Evolutionary conservation across 1,140 invertebrate species (phyloP).

Genomic region (Drosophila sucinea): DNA sequence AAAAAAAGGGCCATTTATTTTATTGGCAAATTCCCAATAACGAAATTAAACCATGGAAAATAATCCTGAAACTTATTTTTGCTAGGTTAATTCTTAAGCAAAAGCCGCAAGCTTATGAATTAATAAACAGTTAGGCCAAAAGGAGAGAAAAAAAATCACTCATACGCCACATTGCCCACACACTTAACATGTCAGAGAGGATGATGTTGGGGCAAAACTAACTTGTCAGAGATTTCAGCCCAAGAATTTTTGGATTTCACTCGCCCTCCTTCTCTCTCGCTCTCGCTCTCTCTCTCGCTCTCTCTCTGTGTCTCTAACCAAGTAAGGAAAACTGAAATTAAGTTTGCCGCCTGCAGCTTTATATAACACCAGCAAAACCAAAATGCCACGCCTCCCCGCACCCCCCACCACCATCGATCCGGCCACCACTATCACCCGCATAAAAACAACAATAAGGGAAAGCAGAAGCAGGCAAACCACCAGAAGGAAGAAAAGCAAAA

Average conservation of each 20-base stretch:
- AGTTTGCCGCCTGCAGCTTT: conserved; percentile 76
- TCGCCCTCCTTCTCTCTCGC: conserved; percentile 14
- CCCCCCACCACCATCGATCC: neutral
- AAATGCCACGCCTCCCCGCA: conserved; percentile 13
- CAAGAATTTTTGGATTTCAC: conserved; percentile 13
- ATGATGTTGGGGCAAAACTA: conserved; percentile 35
- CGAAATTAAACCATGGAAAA: neutral
- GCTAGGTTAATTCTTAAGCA: conserved; percentile 49
- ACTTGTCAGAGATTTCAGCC: conserved; percentile 50
- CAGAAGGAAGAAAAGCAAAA: conserved; percentile 41
- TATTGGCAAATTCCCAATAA: too few relatives aligned
- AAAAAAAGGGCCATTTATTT: too few relatives aligned
- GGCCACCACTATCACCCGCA: conserved; percentile 21
- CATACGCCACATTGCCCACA: conserved; percentile 40
- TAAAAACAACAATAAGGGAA: conserved; percentile 47
- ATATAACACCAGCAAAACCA: conserved; percentile 66
- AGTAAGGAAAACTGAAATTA: conserved; percentile 61
- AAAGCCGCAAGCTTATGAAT: conserved; percentile 64
- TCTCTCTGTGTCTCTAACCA: conserved; percentile 30
- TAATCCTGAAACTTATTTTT: neutral
- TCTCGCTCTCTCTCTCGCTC: neutral
- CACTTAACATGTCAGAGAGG: conserved; percentile 14
- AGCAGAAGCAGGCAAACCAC: conserved; percentile 39
- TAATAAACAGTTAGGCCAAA: conserved; percentile 49
- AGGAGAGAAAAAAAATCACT: conserved; percentile 37